These are phyloP conservation scores for Marmota monax DNA, from an alignment of 2,113 vertebrate species.

Conservation along the genomic window DNA sequence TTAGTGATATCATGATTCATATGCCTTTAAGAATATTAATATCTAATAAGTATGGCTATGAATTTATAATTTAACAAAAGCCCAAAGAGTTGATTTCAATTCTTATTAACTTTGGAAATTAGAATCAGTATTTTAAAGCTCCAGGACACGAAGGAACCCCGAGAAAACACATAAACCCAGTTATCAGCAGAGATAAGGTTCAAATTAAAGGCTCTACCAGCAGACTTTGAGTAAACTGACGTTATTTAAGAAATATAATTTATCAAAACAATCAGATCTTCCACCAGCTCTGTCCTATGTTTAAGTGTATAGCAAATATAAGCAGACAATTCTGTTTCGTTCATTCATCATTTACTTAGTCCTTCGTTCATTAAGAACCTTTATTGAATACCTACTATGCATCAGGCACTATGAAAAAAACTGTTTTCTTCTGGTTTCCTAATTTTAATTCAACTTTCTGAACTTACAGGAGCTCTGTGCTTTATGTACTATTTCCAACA, in stretches of 20 bases:
- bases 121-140: not conserved
- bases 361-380: constrained; percentile 19
- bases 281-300: not conserved
- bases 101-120: constrained; percentile 36
- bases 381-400: not conserved
- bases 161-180: not conserved
- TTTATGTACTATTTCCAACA: constrained; percentile 14
- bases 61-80: constrained; percentile 38
- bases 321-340: constrained; percentile 1
- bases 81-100: not conserved
- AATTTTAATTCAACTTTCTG: constrained; percentile 50
- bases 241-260: not conserved
- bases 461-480: not conserved
- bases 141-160: not conserved
- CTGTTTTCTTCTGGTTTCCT: not conserved
- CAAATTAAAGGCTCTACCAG: constrained; percentile 20
- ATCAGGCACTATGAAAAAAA: not conserved
- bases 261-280: constrained; percentile 45
- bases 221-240: constrained; percentile 42
- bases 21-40: constrained; percentile 35
- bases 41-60: not conserved
- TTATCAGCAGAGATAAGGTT: not conserved
- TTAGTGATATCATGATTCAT: not conserved
- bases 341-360: not conserved
- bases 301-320: constrained; percentile 15